Percentiles rank a stretch among this genome's conserved stretches.
phyloP scores from a whole-genome alignment of 2,113 vertebrate species.

The Piaya cayana region DNA sequence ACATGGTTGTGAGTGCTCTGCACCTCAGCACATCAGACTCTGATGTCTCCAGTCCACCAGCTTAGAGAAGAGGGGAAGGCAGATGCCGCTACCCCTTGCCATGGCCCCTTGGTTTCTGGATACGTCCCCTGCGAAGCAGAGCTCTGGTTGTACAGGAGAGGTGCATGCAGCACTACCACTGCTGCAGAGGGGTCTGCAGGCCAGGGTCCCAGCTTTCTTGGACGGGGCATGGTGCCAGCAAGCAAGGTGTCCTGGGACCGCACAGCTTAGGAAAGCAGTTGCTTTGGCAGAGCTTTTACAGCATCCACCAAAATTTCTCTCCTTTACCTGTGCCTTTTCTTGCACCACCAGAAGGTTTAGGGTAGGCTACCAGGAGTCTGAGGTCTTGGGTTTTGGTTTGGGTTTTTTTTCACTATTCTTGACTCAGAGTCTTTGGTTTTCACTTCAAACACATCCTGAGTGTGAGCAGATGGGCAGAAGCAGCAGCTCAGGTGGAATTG shows the following conservation, averaged over 20 bases:
- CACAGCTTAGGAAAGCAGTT: not conserved
- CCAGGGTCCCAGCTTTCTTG: too few relatives aligned
- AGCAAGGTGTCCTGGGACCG: not conserved
- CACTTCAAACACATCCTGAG: not conserved
- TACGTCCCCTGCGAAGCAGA: rapidly evolving
- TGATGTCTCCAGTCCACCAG: not conserved
- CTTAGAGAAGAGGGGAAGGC: not conserved
- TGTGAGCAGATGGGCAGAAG: not conserved
- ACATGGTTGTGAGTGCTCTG: rapidly evolving
- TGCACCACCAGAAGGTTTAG: rapidly evolving
- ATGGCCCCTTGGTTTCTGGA: not conserved
- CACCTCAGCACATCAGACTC: not conserved
- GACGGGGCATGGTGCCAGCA: not conserved
- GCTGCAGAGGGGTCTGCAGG: not conserved
- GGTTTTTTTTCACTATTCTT: not conserved
- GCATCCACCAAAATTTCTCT: not conserved
- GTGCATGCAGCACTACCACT: not conserved
- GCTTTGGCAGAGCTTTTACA: not conserved
- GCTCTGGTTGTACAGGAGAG: not conserved
- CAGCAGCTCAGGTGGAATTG: not conserved
- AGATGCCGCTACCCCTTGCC: not conserved
- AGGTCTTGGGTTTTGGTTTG: too few relatives aligned
- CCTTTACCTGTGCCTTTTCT: not conserved
- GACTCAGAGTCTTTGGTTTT: not conserved
- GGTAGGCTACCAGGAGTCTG: not conserved